Evolutionary conservation across 2,797 vertebrate genomes (phyloP).

Genomic region (Eulemur coronatus): DNA sequence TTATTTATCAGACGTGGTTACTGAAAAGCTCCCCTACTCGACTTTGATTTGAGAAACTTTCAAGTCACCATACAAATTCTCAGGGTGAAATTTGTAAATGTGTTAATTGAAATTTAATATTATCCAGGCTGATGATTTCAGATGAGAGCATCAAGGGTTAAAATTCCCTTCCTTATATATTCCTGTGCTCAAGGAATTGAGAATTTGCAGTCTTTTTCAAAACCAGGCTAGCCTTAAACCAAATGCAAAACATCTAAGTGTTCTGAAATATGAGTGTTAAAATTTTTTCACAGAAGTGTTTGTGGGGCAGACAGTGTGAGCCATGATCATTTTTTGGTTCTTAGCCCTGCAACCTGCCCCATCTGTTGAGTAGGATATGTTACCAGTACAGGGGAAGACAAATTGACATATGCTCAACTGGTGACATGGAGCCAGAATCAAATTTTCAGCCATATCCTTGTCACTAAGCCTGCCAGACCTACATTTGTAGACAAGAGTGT

Average conservation of each 20-base stretch:
- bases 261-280: background rate
- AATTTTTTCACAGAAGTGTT: background rate
- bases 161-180: background rate
- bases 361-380: background rate
- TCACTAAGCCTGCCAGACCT: background rate
- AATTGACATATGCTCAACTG: background rate
- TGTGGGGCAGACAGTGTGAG: background rate
- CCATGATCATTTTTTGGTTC: background rate
- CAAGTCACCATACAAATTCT: background rate
- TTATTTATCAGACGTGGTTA: background rate
- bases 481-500: slow-evolving; percentile 10
- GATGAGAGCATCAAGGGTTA: background rate
- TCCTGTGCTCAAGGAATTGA: background rate
- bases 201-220: background rate
- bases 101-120: background rate
- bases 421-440: slow-evolving; percentile 1
- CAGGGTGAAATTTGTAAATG: background rate
- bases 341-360: background rate
- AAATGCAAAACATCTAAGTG: slow-evolving; percentile 7
- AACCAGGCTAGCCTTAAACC: background rate
- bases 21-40: background rate
- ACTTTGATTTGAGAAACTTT: background rate
- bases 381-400: background rate
- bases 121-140: background rate
- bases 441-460: background rate